These are phyloP conservation scores for Sipha maydis DNA, from an alignment of 2,888 invertebrate genomes.

Conservation along the genomic window DNA sequence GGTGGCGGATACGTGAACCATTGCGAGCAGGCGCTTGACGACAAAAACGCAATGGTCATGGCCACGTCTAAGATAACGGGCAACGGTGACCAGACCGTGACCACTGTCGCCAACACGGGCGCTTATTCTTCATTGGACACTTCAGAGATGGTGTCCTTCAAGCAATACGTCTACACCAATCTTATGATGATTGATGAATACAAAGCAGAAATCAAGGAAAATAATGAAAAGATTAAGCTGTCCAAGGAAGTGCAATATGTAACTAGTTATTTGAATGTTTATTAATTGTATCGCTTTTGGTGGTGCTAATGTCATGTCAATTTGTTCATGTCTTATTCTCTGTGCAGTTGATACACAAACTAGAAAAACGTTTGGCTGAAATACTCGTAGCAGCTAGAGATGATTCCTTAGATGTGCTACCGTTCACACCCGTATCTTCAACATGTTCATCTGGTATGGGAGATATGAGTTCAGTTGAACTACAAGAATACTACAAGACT, in stretches of 20 bases:
- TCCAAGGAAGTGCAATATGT: background rate
- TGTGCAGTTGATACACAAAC: background rate
- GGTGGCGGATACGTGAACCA: conserved; percentile 38
- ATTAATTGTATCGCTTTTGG: too few relatives aligned
- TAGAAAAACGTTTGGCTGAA: background rate
- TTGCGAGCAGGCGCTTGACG: conserved; percentile 39
- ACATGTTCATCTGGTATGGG: conserved; percentile 24
- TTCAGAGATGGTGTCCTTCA: background rate
- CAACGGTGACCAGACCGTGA: background rate
- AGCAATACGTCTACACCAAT: background rate
- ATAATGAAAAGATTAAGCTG: background rate
- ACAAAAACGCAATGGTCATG: conserved; percentile 33
- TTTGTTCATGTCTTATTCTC: background rate
- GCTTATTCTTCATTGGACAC: background rate
- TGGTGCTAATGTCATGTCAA: background rate
- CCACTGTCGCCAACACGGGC: background rate
- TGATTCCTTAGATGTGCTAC: conserved; percentile 11
- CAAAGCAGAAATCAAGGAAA: background rate
- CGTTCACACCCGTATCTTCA: conserved; percentile 27
- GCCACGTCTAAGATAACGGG: background rate
- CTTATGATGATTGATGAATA: background rate
- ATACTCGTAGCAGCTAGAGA: background rate
- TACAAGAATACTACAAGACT: too few relatives aligned
- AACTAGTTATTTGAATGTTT: background rate
- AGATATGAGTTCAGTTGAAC: conserved; percentile 31